These are phyloP conservation scores for Mus musculus DNA, from an alignment of 2,113 vertebrate genomes.

Conservation along the genomic window GRCm39 chr13:56527501-56528000, in stretches of 20 bases:
- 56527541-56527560: background rate
- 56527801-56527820: rapidly evolving
- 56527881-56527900: background rate
- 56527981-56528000: background rate
- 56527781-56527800: background rate
- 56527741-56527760: background rate
- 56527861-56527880: background rate
- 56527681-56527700: background rate
- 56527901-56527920: background rate
- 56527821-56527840: background rate
- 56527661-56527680: background rate
- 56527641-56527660: background rate
- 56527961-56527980: rapidly evolving
- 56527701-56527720: background rate
- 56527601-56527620: background rate
- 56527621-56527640: background rate
- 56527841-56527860: background rate
- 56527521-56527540: too few relatives aligned
- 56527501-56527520: background rate
- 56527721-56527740: background rate
- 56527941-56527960: background rate
- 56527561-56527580: background rate
- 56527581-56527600: background rate
- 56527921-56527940: background rate
- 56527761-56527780: background rate